phyloP scores from a whole-genome alignment of 2,888 invertebrate species.

The Amblyjoppa fuscipennis region DNA sequence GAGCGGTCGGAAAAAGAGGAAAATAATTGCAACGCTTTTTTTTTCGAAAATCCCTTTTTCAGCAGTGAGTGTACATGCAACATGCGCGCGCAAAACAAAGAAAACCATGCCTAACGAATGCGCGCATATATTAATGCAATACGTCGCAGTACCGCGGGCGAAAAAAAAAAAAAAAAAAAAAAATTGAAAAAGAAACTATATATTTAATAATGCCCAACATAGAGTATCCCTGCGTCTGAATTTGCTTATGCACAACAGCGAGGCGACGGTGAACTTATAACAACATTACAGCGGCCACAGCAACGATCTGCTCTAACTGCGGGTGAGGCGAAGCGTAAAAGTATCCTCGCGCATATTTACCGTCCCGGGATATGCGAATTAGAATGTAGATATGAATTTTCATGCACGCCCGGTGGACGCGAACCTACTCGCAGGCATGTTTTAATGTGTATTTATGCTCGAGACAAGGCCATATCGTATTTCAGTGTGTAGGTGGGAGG shows the following conservation, averaged over 20 bases:
- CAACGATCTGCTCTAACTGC: conserved; percentile 20
- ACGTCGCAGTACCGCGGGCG: not conserved
- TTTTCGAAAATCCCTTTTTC: too few relatives aligned
- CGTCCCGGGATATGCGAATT: conserved; percentile 45
- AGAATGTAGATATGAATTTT: conserved; percentile 62
- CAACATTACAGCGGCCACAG: conserved; percentile 44
- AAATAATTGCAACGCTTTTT: too few relatives aligned
- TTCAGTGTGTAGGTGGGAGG: conserved; percentile 24
- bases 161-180: not conserved
- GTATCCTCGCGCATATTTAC: conserved; percentile 27
- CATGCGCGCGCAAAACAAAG: not conserved
- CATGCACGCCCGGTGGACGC: conserved; percentile 48
- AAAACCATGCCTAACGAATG: conserved; percentile 3
- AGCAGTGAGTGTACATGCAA: not conserved
- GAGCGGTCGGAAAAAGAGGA: too few relatives aligned
- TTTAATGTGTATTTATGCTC: conserved; percentile 67
- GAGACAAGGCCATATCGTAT: conserved; percentile 47
- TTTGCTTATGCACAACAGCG: conserved; percentile 34
- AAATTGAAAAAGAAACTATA: conserved; percentile 4
- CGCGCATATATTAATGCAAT: conserved; percentile 23
- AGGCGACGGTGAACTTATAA: conserved; percentile 43
- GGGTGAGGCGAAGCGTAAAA: conserved; percentile 54
- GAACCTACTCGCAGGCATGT: conserved; percentile 47
- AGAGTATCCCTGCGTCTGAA: conserved; percentile 23
- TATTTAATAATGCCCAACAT: conserved; percentile 38